Evolutionary conservation across 2,888 invertebrate species (phyloP).

Genomic region (Leptopilina syphax): DNA sequence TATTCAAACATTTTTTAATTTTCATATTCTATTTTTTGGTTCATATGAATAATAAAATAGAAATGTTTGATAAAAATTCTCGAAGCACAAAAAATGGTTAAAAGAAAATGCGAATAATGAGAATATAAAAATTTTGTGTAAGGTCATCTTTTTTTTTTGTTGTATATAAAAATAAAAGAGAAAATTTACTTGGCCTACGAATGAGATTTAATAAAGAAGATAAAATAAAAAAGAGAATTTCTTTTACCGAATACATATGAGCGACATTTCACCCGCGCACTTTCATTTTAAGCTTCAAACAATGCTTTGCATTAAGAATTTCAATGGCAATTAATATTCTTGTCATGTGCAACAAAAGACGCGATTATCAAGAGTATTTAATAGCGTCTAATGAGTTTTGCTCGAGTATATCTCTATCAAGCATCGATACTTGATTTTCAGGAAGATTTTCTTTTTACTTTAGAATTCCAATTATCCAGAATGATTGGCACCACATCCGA

Average conservation of each 20-base stretch:
- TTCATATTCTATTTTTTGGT: too few relatives aligned
- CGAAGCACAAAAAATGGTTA: not conserved
- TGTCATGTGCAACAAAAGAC: not conserved
- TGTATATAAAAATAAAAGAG: not conserved
- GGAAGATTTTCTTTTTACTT: too few relatives aligned
- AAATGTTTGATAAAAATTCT: too few relatives aligned
- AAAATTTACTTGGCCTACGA: not conserved
- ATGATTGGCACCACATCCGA: too few relatives aligned
- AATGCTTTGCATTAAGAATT: conserved; percentile 8
- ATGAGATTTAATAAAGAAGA: conserved; percentile 22
- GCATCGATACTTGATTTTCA: too few relatives aligned
- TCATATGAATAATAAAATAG: too few relatives aligned
- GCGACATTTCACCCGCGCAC: not conserved
- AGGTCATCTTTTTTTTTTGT: not conserved
- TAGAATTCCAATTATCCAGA: too few relatives aligned
- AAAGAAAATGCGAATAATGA: not conserved
- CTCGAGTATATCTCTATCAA: too few relatives aligned
- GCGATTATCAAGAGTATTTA: not conserved
- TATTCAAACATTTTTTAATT: too few relatives aligned
- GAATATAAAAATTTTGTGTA: not conserved
- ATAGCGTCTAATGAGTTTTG: not conserved
- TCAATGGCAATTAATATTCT: not conserved
- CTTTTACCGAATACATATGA: not conserved
- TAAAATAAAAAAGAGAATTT: not conserved
- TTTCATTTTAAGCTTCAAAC: conserved; percentile 12